Evolutionary conservation across 2,797 vertebrate species (phyloP).

Genomic region (Anabas testudineus): DNA sequence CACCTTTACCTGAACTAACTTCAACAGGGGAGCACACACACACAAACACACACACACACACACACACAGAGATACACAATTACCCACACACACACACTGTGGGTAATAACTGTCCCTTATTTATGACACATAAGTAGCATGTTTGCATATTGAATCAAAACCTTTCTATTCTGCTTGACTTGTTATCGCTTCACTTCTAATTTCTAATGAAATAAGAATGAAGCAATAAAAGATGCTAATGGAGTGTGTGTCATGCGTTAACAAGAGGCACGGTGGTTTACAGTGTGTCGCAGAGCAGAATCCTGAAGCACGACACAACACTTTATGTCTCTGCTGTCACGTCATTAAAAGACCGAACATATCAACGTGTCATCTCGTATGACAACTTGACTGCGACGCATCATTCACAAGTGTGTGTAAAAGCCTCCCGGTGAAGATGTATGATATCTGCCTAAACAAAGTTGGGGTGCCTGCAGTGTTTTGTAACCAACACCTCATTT

Average conservation of each 20-base stretch:
- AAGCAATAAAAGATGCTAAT: constrained; percentile 13
- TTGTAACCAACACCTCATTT: background rate
- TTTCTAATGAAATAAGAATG: background rate
- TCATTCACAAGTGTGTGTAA: background rate
- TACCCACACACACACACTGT: background rate
- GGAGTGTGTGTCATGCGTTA: background rate
- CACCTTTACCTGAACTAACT: constrained; percentile 23
- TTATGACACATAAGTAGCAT: background rate
- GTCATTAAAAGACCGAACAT: constrained; percentile 16
- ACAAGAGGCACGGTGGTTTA: background rate
- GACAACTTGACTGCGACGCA: background rate
- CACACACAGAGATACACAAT: background rate
- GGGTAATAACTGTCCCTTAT: background rate
- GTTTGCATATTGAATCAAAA: background rate
- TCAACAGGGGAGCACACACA: constrained; percentile 9
- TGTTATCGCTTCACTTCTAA: background rate
- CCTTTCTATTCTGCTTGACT: background rate
- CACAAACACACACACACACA: background rate
- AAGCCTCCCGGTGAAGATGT: background rate
- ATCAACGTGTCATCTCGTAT: background rate
- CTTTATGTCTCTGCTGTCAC: background rate
- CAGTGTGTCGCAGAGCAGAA: background rate
- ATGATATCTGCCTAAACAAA: background rate
- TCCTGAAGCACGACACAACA: background rate
- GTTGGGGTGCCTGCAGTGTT: background rate